Conservation (phyloP, 92 coral and sea anemone species). For the Actinernus sp. region DNA sequence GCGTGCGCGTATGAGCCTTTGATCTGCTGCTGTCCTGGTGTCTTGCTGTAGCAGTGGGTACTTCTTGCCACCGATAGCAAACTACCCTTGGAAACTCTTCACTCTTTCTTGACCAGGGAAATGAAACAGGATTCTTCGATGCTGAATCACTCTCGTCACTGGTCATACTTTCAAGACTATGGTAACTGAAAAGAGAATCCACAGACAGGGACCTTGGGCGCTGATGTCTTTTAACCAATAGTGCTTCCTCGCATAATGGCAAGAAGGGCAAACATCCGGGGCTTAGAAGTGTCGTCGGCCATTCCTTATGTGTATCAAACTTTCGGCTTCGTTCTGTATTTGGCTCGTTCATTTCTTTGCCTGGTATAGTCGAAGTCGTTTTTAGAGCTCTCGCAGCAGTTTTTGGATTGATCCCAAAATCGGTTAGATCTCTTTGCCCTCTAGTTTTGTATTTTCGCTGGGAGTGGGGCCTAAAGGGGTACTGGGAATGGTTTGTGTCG, state of each 20-base stretch:
- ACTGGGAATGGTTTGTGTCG: neutral
- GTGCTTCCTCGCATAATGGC: neutral
- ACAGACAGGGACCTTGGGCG: neutral
- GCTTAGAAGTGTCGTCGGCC: neutral
- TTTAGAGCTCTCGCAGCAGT: neutral
- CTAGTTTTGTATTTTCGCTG: neutral
- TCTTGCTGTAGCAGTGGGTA: neutral
- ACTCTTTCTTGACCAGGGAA: neutral
- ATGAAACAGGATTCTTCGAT: neutral
- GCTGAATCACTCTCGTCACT: neutral
- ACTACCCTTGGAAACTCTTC: neutral
- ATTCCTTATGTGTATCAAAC: neutral
- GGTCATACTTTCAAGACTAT: neutral
- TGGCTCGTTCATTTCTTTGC: neutral
- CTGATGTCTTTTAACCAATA: neutral
- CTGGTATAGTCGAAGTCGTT: no score
- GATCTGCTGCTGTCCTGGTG: neutral
- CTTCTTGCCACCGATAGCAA: slow-evolving; percentile 2
- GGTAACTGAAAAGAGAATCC: neutral
- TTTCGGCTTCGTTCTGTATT: neutral
- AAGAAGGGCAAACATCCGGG: slow-evolving; percentile 1
- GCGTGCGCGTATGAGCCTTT: neutral
- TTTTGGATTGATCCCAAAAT: no score
- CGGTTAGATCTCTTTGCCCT: neutral
- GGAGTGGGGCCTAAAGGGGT: neutral